Percentiles rank a stretch among this genome's conserved stretches.
Conservation (phyloP, 2,797 vertebrate genomes). For the Distichodus sexfasciatus region DNA sequence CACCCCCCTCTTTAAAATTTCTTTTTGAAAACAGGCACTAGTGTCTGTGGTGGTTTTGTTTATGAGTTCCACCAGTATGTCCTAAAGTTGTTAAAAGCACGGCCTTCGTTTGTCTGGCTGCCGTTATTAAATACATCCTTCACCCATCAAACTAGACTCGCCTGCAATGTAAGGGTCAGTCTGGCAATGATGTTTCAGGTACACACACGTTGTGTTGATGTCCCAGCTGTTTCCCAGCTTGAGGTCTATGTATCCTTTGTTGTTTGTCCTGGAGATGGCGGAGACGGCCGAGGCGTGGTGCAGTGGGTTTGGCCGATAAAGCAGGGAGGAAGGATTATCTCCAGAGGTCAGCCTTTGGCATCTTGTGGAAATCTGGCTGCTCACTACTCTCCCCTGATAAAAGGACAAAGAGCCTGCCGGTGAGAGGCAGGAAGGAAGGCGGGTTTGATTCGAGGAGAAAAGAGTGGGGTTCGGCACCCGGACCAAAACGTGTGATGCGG, state of each 20-base stretch:
- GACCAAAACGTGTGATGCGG: not conserved
- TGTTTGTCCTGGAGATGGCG: constrained; percentile 33
- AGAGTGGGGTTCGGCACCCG: not conserved
- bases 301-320: constrained; percentile 23
- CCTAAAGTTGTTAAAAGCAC: no score
- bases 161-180: no score
- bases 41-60: no score
- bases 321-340: constrained; percentile 24
- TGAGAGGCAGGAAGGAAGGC: constrained; percentile 36
- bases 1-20: no score
- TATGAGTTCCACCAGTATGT: no score
- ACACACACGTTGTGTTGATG: not conserved
- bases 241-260: not conserved
- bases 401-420: constrained; percentile 54
- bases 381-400: constrained; percentile 45
- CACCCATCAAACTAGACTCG: not conserved
- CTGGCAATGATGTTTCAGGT: not conserved
- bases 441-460: no score
- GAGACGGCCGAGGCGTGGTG: constrained; percentile 34
- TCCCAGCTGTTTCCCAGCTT: constrained; percentile 29
- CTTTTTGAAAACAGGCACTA: no score
- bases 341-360: constrained; percentile 47
- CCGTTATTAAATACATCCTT: no score
- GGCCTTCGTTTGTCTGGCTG: no score
- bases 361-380: constrained; percentile 57